Conservation (phyloP, 1,140 invertebrate species). For the Achroia grisella region DNA sequence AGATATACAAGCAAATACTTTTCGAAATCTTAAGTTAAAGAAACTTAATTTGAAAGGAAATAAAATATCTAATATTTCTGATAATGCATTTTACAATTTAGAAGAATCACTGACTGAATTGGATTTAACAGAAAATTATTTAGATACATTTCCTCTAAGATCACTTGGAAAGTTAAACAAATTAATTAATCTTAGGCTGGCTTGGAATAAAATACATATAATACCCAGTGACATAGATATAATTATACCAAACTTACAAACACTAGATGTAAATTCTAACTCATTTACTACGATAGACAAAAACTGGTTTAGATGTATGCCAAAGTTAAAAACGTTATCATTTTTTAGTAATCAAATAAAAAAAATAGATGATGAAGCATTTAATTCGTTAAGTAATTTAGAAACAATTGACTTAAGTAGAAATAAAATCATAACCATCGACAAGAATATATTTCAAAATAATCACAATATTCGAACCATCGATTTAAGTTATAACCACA, state of each 20-base stretch:
- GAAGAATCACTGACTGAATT: constrained; percentile 87
- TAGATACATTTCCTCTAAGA: constrained; percentile 86
- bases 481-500: constrained; percentile 91
- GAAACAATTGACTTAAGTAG: constrained; percentile 91
- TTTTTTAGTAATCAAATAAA: constrained; percentile 90
- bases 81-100: constrained; percentile 88
- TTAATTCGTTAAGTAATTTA: constrained; percentile 81
- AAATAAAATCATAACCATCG: constrained; percentile 86
- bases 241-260: constrained; percentile 80
- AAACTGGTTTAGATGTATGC: constrained; percentile 86
- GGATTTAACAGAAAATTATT: constrained; percentile 89
- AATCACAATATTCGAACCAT: constrained; percentile 86
- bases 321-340: constrained; percentile 84
- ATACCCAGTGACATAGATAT: constrained; percentile 83
- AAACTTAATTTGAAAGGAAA: constrained; percentile 92
- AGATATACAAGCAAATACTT: constrained; percentile 86
- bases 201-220: constrained; percentile 84
- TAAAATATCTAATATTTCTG: constrained; percentile 84
- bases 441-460: constrained; percentile 80
- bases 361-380: constrained; percentile 83
- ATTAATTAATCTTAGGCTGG: constrained; percentile 81
- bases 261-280: constrained; percentile 91
- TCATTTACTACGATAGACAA: constrained; percentile 83
- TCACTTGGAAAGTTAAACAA: constrained; percentile 84
- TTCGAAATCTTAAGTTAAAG: constrained; percentile 85